Percentiles rank a stretch among this genome's conserved stretches.
Evolutionary conservation across 2,888 invertebrate species (phyloP).

Genomic region (Brachypalpus laphriformis): DNA sequence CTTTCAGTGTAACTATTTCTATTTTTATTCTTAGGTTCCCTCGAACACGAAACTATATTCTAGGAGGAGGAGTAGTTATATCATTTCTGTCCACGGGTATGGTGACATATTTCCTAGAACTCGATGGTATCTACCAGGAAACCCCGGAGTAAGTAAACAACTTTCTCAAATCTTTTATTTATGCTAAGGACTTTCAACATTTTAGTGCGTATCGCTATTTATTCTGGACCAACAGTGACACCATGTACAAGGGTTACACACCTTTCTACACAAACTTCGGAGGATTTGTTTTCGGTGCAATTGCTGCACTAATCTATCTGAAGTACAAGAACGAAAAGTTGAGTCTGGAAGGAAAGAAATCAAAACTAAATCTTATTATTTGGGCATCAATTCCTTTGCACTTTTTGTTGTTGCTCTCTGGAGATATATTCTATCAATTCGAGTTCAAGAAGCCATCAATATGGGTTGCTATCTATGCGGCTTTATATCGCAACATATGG

Average conservation of each 20-base stretch:
- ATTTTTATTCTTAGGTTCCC: slow-evolving; percentile 75
- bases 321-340: slow-evolving; percentile 52
- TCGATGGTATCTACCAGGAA: slow-evolving; percentile 78
- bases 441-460: slow-evolving; percentile 79
- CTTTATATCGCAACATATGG: slow-evolving; percentile 81
- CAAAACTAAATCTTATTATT: slow-evolving; percentile 76
- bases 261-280: slow-evolving; percentile 80
- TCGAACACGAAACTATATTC: slow-evolving; percentile 63
- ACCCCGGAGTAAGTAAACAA: slow-evolving; percentile 78
- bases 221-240: slow-evolving; percentile 77
- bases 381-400: slow-evolving; percentile 72
- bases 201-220: slow-evolving; percentile 77
- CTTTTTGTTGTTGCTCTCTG: slow-evolving; percentile 76
- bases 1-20: too few relatives aligned
- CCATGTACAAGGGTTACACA: slow-evolving; percentile 78
- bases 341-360: slow-evolving; percentile 68
- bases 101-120: slow-evolving; percentile 77
- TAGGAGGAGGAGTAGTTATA: slow-evolving; percentile 46
- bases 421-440: slow-evolving; percentile 78
- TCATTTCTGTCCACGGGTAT: slow-evolving; percentile 75
- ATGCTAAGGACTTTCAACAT: neutral
- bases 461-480: slow-evolving; percentile 82
- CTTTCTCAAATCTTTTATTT: neutral
- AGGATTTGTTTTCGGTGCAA: slow-evolving; percentile 79
- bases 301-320: slow-evolving; percentile 77